Base-by-base conservation (phyloP, 2,888 invertebrate species). In the Oligia fasciuncula region DNA sequence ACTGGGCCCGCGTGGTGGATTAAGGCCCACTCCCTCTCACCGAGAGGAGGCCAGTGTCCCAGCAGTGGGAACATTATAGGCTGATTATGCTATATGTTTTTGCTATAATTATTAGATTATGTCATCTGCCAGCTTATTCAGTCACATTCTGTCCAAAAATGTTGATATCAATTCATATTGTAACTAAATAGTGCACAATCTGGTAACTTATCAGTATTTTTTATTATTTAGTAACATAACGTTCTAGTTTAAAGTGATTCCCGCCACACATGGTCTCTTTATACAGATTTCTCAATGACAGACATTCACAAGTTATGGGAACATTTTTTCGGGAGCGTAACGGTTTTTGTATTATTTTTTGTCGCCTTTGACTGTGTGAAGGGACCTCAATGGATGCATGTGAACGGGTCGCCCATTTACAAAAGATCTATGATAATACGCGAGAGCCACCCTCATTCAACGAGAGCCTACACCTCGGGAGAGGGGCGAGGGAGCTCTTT, bases 331-430 rank as follows among this genome's bases (percentile, higher is more conserved):
- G 93, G 94, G 94, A 94, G 93, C 95, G 92, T 96, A 96, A 96
- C 96, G 96, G 96, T 96, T 96, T 96, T 96, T 96, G 95, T 97
- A 94, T 95, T 95, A 95, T 95, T 97, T 97, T 97, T 96, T 96
- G 95, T 95, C 94, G 93, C 93, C 92, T 95, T 93, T 94, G 95
- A 95, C 95, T 96, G 96, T 96, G 96, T 95, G 96, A 96, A 95
- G 95, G 94, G 94, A 93, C 92, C 94, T 97, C 95, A 96, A 96
- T 97, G 96, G 95, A 93, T 95, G 93, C 94, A 95, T 96, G 95
- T 95, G 95, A 93, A 92, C 90, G 91, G 88, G 85, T 80, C 91
- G 91, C 75, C 95, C 93, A 92, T 75, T 92, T 81, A 89, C 77
- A 79, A 86, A 86, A 91, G 95, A 93, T 71, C 94, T 91, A 74